Evolutionary conservation across 2,888 invertebrate genomes (phyloP).

Genomic region (Eristalis arbustorum): DNA sequence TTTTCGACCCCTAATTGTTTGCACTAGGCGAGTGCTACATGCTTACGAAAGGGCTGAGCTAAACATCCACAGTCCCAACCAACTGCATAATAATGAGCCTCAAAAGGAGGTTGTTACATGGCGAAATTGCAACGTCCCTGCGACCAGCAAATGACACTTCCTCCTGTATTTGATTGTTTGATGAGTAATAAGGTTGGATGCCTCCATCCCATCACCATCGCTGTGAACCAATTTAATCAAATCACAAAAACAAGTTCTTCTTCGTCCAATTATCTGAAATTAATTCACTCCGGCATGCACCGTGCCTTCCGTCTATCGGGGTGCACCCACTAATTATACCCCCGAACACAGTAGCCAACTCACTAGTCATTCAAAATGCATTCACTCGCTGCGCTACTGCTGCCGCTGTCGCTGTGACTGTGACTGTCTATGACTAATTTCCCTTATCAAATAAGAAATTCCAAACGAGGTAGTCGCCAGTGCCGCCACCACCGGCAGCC

Average conservation of each 20-base stretch:
- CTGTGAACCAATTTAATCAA: neutral
- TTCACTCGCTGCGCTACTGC: neutral
- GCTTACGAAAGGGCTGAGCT: too few species aligned
- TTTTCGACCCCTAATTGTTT: too few species aligned
- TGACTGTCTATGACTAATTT: slow-evolving; percentile 36
- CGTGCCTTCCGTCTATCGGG: neutral
- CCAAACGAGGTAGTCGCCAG: slow-evolving; percentile 17
- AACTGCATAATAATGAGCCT: too few species aligned
- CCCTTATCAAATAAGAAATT: slow-evolving; percentile 51
- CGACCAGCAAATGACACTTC: too few species aligned
- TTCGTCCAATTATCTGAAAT: neutral
- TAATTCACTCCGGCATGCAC: neutral
- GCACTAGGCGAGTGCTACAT: too few species aligned
- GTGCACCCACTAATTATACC: neutral
- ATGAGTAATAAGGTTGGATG: too few species aligned
- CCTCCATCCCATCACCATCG: too few species aligned
- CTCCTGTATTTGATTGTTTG: too few species aligned
- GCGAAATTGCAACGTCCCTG: too few species aligned
- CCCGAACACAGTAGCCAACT: neutral
- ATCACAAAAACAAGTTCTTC: neutral
- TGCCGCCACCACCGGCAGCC: neutral
- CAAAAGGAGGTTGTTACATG: too few species aligned
- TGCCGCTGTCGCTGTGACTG: neutral
- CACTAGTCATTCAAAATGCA: neutral
- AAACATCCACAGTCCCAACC: too few species aligned